A percentile compares a stretch with the other conserved stretches of the same genome.
Evolutionary conservation across 2,797 vertebrate genomes (phyloP).

Genomic region (Melanitta fusca): DNA sequence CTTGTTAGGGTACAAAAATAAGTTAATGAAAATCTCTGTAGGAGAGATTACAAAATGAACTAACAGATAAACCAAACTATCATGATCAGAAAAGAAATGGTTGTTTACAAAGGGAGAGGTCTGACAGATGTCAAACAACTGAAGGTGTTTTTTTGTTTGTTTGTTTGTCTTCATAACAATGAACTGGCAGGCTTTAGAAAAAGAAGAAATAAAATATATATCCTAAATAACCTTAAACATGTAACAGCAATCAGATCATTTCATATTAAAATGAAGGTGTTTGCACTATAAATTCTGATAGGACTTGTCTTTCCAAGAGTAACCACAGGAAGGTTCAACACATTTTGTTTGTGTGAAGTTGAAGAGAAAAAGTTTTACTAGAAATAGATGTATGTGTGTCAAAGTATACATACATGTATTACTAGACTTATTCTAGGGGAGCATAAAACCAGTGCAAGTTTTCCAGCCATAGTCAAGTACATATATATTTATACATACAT

Average conservation of each 20-base stretch:
- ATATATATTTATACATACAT: neutral
- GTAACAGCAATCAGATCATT: neutral
- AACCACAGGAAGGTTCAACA: neutral
- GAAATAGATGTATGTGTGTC: neutral
- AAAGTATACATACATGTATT: neutral
- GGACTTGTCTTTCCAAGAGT: neutral
- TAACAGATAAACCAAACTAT: neutral
- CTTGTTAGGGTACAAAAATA: neutral
- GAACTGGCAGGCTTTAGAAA: neutral
- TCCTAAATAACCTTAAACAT: neutral
- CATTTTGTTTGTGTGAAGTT: neutral
- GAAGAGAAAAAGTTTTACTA: neutral
- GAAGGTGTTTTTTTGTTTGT: neutral
- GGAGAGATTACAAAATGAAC: neutral
- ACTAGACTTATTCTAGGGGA: neutral
- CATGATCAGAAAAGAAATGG: neutral
- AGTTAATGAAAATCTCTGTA: neutral
- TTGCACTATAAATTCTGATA: neutral
- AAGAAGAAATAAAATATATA: neutral
- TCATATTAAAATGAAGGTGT: neutral
- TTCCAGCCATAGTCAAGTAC: neutral
- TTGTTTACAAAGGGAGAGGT: neutral
- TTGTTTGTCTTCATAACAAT: neutral
- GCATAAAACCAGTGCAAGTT: neutral
- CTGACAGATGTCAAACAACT: neutral